These are phyloP conservation scores for Elysia chlorotica DNA, from an alignment of 1,140 invertebrate genomes.

Conservation along the genomic window DNA sequence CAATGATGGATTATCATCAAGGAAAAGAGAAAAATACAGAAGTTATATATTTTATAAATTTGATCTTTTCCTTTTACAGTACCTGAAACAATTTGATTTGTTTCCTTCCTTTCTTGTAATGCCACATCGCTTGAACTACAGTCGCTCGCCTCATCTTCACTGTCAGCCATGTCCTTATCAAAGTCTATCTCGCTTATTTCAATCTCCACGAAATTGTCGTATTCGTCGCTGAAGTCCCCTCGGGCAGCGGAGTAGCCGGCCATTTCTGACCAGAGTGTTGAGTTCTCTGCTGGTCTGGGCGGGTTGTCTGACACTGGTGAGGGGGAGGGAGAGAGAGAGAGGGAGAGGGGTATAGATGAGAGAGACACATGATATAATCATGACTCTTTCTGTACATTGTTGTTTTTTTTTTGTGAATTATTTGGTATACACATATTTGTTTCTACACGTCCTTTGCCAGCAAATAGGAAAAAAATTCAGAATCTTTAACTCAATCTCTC, in stretches of 20 bases:
- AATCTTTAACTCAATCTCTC: no score
- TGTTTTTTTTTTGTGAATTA: no score
- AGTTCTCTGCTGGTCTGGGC: slow-evolving; percentile 71
- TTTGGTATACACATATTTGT: no score
- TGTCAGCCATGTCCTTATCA: slow-evolving; percentile 64
- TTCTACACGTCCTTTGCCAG: no score
- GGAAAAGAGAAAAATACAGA: neutral
- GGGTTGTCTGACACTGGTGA: slow-evolving; percentile 64
- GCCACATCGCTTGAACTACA: no score
- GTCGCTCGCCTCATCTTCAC: slow-evolving; percentile 56
- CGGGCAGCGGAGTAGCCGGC: slow-evolving; percentile 84
- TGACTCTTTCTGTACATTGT: no score
- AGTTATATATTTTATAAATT: neutral
- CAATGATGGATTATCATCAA: no score
- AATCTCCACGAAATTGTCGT: slow-evolving; percentile 81
- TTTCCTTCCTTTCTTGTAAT: no score
- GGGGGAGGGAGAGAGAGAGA: neutral
- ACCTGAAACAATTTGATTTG: no score
- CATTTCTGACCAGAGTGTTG: slow-evolving; percentile 65
- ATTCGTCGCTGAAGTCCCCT: slow-evolving; percentile 85
- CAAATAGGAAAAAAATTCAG: no score
- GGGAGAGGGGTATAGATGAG: neutral
- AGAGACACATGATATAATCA: no score
- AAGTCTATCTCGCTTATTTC: slow-evolving; percentile 72
- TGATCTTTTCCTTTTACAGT: neutral